Percentiles rank a stretch among this genome's conserved stretches.
phyloP scores from a whole-genome alignment of 2,888 invertebrate genomes.

The Agriopis marginaria region DNA sequence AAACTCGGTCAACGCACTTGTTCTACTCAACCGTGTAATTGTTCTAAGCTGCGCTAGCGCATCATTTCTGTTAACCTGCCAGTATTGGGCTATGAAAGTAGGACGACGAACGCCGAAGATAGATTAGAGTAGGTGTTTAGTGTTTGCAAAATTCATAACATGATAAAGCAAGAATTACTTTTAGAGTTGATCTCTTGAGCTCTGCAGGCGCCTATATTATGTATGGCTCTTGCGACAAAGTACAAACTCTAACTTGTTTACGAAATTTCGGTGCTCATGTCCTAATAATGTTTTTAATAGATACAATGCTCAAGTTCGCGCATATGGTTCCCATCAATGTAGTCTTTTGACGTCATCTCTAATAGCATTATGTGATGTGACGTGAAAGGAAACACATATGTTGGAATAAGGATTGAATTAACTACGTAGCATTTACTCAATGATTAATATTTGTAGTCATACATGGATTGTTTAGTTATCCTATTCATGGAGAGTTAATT shows the following conservation, averaged over 20 bases:
- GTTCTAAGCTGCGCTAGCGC: conserved; percentile 52
- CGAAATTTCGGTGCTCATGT: not conserved
- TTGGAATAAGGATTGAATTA: conserved; percentile 6
- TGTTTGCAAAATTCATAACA: not conserved
- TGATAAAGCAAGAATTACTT: no score
- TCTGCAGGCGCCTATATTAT: no score
- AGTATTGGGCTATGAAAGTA: conserved; percentile 41
- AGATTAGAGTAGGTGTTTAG: not conserved
- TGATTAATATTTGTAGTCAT: no score
- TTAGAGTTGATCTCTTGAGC: no score
- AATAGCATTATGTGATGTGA: conserved; percentile 24
- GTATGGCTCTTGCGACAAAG: not conserved
- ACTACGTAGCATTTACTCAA: not conserved
- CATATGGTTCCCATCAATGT: conserved; percentile 22
- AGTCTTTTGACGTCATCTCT: conserved; percentile 24
- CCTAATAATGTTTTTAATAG: not conserved
- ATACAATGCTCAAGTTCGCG: not conserved
- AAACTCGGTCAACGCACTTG: conserved; percentile 63
- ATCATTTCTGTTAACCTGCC: conserved; percentile 50
- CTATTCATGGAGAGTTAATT: no score
- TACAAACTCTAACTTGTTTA: not conserved
- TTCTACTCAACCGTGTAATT: conserved; percentile 73
- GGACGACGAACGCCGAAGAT: conserved; percentile 13
- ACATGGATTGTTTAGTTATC: no score
- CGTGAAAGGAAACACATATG: conserved; percentile 27